These are phyloP conservation scores for Scelioninae gen. 2 DNA, from an alignment of 2,888 invertebrate genomes.

Conservation along the genomic window DNA sequence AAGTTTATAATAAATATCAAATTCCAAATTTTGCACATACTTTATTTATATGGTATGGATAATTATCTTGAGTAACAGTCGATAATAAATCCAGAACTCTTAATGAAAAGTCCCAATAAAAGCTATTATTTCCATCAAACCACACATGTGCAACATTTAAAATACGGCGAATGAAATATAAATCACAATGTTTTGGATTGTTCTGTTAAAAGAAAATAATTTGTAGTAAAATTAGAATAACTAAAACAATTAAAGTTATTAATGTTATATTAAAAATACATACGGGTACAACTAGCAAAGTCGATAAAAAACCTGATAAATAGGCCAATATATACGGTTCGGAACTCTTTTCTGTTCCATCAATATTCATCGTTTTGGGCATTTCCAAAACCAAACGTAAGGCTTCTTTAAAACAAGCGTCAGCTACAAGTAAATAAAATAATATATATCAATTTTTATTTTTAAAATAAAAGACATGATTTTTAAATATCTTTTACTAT, in stretches of 20 bases:
- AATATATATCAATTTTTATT: not conserved
- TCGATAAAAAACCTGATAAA: constrained; percentile 87
- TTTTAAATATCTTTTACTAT: too few species aligned
- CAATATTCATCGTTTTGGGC: constrained; percentile 82
- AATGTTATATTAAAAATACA: constrained; percentile 69
- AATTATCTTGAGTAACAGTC: constrained; percentile 87
- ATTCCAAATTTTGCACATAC: too few species aligned
- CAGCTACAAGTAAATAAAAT: constrained; percentile 24
- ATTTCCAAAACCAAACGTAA: constrained; percentile 87
- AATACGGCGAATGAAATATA: constrained; percentile 87
- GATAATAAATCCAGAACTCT: constrained; percentile 87
- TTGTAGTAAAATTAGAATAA: too few species aligned
- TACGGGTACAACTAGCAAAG: constrained; percentile 88
- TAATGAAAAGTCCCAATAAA: constrained; percentile 83
- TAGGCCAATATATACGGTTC: constrained; percentile 84
- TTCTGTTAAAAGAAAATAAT: constrained; percentile 80
- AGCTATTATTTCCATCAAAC: constrained; percentile 82
- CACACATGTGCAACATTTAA: constrained; percentile 87
- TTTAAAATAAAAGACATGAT: not conserved
- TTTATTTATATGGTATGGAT: constrained; percentile 89
- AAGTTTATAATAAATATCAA: too few species aligned
- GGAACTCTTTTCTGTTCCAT: constrained; percentile 84
- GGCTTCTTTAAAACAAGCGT: constrained; percentile 92
- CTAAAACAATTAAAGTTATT: too few species aligned
- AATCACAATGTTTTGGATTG: constrained; percentile 90